phyloP scores from a whole-genome alignment of 2,797 vertebrate genomes.

The Jordanella pulchra region DNA sequence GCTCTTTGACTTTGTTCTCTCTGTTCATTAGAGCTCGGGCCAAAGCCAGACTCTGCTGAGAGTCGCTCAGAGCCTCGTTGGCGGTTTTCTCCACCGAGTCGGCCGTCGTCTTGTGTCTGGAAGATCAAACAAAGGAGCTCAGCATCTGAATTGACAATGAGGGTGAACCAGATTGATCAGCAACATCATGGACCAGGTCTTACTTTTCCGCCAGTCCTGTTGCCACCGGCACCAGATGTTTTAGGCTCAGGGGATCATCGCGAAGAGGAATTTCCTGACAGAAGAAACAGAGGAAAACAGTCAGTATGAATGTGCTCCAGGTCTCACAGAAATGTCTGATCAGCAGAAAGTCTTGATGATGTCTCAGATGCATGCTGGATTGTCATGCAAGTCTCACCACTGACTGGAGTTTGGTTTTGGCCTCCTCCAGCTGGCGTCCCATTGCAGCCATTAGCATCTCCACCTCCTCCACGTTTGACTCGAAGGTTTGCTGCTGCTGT shows the following conservation, averaged over 20 bases:
- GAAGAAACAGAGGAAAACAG: neutral
- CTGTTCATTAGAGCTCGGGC: slow-evolving; percentile 49
- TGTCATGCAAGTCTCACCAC: slow-evolving; percentile 70
- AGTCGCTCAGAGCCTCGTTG: slow-evolving; percentile 64
- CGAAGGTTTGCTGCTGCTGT: slow-evolving; percentile 67
- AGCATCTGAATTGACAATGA: neutral
- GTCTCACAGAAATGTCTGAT: neutral
- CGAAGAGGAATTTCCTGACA: slow-evolving; percentile 66
- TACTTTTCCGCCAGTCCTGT: slow-evolving; percentile 78
- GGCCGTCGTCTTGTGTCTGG: slow-evolving; percentile 82
- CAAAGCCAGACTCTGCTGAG: slow-evolving; percentile 73
- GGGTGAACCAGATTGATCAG: neutral
- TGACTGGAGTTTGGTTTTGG: slow-evolving; percentile 55
- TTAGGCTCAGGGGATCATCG: slow-evolving; percentile 55
- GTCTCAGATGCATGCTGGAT: neutral
- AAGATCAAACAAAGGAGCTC: slow-evolving; percentile 5
- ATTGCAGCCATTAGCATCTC: slow-evolving; percentile 74
- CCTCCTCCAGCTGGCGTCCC: slow-evolving; percentile 75
- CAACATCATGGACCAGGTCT: slow-evolving; percentile 27
- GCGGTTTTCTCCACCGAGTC: slow-evolving; percentile 65
- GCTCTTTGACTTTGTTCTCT: slow-evolving; percentile 75
- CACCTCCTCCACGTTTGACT: slow-evolving; percentile 69
- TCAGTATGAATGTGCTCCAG: neutral
- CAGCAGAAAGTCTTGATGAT: neutral
- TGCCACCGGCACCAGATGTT: slow-evolving; percentile 81